Conservation (phyloP, 1,140 invertebrate species). For the Stegodyphus dumicola region DNA sequence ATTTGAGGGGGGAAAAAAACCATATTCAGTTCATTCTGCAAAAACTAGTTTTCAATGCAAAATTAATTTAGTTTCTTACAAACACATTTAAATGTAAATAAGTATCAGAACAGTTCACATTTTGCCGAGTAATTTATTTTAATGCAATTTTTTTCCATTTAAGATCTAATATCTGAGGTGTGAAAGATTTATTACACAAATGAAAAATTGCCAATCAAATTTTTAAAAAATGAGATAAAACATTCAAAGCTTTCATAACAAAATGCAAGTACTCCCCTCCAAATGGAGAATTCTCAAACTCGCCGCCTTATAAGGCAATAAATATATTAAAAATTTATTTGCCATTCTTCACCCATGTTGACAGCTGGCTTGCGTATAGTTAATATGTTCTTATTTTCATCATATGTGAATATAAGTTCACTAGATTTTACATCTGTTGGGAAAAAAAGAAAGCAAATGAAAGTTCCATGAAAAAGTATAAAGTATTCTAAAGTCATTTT, state of each 20-base stretch:
- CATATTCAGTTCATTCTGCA: no score
- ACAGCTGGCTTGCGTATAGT: constrained; percentile 87
- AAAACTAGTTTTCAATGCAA: no score
- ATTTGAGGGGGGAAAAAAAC: no score
- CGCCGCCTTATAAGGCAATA: not conserved
- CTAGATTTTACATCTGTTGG: constrained; percentile 72
- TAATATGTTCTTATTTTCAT: constrained; percentile 74
- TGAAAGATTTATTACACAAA: not conserved
- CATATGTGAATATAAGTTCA: constrained; percentile 74
- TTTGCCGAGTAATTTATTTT: no score
- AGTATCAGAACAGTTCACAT: no score
- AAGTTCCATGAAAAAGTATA: no score
- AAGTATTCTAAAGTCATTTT: no score
- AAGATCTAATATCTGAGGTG: not conserved
- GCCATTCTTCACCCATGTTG: constrained; percentile 83
- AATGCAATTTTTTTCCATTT: no score
- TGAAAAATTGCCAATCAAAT: not conserved
- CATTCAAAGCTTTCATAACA: not conserved
- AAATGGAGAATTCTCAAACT: not conserved
- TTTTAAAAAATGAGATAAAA: not conserved
- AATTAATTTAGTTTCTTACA: no score
- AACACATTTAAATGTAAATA: no score
- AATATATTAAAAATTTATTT: constrained; percentile 73
- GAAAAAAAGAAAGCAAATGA: constrained; percentile 53
- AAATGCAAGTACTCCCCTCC: not conserved